Conservation (phyloP, 92 coral and sea anemone species). For the Epizoanthus fatuus region DNA sequence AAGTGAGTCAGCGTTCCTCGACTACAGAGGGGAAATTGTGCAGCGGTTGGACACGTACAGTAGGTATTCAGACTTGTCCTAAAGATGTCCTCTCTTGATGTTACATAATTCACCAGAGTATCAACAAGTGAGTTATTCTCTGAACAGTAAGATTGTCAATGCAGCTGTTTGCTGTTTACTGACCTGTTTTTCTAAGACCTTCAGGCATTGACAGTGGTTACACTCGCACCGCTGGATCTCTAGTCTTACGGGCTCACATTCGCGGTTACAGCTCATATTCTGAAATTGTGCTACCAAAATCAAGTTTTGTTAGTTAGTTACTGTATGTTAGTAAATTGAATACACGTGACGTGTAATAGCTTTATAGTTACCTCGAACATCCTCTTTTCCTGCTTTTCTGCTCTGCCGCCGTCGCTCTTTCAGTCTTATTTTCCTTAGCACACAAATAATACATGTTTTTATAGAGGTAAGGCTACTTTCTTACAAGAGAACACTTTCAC, state of each 20-base stretch:
- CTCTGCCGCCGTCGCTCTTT: not conserved
- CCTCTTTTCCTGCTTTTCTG: not conserved
- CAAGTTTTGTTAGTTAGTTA: too few relatives aligned
- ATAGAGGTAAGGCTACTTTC: not conserved
- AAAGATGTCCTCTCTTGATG: too few relatives aligned
- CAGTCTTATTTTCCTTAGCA: not conserved
- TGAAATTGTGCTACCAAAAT: too few relatives aligned
- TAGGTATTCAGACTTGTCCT: too few relatives aligned
- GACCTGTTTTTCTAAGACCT: constrained; percentile 79
- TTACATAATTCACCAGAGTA: too few relatives aligned
- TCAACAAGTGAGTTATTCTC: too few relatives aligned
- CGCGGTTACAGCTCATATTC: not conserved
- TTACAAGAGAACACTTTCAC: too few relatives aligned
- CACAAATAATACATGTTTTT: not conserved
- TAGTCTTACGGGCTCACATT: not conserved
- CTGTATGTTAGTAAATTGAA: too few relatives aligned
- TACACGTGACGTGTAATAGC: not conserved
- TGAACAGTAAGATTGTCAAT: too few relatives aligned
- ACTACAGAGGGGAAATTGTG: too few relatives aligned
- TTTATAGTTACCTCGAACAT: not conserved
- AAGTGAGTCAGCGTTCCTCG: too few relatives aligned
- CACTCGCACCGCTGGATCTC: constrained; percentile 66
- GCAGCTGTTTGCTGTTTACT: not conserved
- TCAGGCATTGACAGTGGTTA: constrained; percentile 76
- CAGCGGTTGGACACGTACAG: too few relatives aligned